A percentile compares a stretch with the other conserved stretches of the same genome.
phyloP scores from a whole-genome alignment of 64 coral and sea anemone genomes.

The Trachythela sp. region DNA sequence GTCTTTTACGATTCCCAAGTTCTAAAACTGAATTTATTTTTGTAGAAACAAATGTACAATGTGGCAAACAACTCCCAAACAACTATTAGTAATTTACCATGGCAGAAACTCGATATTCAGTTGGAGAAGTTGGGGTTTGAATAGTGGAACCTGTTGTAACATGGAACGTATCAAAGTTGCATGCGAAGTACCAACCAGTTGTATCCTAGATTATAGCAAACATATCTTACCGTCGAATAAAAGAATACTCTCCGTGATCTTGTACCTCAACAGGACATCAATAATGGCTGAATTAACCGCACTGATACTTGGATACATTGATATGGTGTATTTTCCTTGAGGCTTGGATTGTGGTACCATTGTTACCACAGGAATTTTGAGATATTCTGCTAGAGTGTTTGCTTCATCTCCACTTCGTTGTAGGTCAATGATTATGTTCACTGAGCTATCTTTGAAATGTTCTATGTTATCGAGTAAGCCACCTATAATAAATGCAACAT shows the following conservation, averaged over 20 bases:
- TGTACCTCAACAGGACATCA: not conserved
- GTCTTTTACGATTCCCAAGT: too few relatives aligned
- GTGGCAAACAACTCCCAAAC: too few relatives aligned
- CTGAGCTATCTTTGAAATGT: not conserved
- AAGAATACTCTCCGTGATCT: not conserved
- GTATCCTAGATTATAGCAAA: too few relatives aligned
- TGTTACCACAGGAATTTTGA: not conserved
- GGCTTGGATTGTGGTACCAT: slow-evolving; percentile 3
- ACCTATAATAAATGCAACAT: too few relatives aligned
- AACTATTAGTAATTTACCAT: too few relatives aligned
- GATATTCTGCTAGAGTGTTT: not conserved
- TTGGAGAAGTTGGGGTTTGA: too few relatives aligned
- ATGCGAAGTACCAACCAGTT: too few relatives aligned
- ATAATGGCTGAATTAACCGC: not conserved
- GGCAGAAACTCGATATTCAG: too few relatives aligned
- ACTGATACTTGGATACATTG: not conserved
- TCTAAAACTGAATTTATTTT: too few relatives aligned
- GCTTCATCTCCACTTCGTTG: not conserved
- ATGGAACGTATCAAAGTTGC: too few relatives aligned
- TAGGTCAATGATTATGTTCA: not conserved
- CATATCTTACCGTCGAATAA: not conserved
- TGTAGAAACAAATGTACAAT: too few relatives aligned
- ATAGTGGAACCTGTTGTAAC: too few relatives aligned
- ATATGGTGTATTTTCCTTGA: not conserved
- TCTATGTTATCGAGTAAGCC: not conserved